Evolutionary conservation across 1,140 invertebrate species (phyloP), one percentile per base, ranked within the genome.

Genomic region (Brachionus asplanchnoidis): DNA sequence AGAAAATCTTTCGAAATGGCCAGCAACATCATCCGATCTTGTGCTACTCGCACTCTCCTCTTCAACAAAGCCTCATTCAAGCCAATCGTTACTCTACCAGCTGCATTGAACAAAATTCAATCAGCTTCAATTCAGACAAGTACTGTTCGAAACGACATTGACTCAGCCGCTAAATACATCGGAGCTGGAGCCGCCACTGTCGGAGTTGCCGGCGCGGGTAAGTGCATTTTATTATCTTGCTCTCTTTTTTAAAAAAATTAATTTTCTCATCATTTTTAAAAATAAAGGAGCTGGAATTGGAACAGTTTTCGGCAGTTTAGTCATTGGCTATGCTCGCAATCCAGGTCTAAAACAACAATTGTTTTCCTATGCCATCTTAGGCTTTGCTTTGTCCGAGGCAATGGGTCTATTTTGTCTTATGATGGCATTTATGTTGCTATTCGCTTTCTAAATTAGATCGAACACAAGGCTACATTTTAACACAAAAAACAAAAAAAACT

Each of bases 361-460:
- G 79, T 99, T 99, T 93, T 98, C 96, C 87, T 99, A 99, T 89
- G 96, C 97, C 92, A 98, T 99, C 91, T 92, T 99, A 91, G 97
- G 97, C 90, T 99, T 99, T 91, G 97, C 97, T 92, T 92, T 99
- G 90, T 99, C 97, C 90, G 97, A 99, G 92, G 97, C 97, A 91
- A 99, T 99, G 97, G 97, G 97, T 93, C 95, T 99, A 85, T 99
- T 99, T 93, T 99, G 97, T 95, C 94, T 99, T 92, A 99, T 99
- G 96, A 99, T 99, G 97, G 96, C 97, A 90, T 99, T 99, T 93
- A 92, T 99, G 91, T 93, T 84, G 23, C 36, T 84, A 3, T 84
- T 84, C 42, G 82, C 82, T 53, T 84, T 84, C 36, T 84, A 84
- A 44, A 36, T 36, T 36, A 36, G 32, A 36, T 7, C 32, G 7